Percentiles rank a stretch among this genome's conserved stretches.
phyloP scores from a whole-genome alignment of 2,888 invertebrate species.

The Eustalomyia histrio region DNA sequence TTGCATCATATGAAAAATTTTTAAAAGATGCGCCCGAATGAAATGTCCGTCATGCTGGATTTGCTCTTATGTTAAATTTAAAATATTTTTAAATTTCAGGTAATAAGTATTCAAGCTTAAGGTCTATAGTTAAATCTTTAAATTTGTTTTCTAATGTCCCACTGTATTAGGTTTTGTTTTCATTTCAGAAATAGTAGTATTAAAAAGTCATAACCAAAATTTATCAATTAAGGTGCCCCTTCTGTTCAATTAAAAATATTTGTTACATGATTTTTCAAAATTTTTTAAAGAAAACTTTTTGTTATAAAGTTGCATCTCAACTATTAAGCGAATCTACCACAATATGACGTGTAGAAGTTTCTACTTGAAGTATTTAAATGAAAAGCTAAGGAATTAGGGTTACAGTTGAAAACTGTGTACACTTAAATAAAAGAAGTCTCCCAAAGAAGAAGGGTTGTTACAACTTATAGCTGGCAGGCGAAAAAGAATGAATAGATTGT shows the following conservation, averaged over 20 bases:
- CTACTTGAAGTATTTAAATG: conserved; percentile 31
- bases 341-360: conserved; percentile 26
- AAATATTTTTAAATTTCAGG: no score
- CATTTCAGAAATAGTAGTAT: no score
- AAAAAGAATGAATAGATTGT: neutral
- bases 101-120: no score
- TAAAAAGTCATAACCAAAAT: no score
- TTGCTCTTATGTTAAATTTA: no score
- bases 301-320: neutral
- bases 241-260: neutral
- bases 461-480: neutral
- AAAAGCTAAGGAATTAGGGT: conserved; percentile 43
- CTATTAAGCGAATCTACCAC: neutral
- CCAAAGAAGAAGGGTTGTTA: neutral
- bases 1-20: no score
- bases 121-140: no score
- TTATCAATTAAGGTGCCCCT: neutral
- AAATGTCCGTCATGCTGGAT: no score
- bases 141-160: no score
- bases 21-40: no score
- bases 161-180: no score
- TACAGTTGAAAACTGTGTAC: conserved; percentile 8
- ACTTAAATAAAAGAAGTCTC: neutral
- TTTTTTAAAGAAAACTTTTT: neutral
- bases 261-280: neutral